Base-by-base conservation (phyloP, 1,140 invertebrate genomes). In the Rhagoletis zephyria region DNA sequence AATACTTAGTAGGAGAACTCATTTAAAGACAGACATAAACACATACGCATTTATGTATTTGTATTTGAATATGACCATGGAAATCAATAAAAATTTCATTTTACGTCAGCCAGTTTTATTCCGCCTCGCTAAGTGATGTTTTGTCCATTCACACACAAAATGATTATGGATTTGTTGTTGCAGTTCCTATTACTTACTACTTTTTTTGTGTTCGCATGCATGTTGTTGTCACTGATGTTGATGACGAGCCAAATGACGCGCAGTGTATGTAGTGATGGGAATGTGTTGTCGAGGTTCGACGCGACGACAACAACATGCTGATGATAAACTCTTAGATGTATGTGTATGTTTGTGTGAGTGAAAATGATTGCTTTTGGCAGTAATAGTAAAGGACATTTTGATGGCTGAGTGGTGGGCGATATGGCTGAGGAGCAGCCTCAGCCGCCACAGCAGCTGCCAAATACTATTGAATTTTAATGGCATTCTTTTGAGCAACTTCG, bases 31-130 rank as follows among this genome's bases (percentile, higher is more conserved):
- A 81, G 6, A 81, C 74, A 81, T 4, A 59, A 4, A 3, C 16
- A 81, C 6, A 63, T 16, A 59, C 48, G 56, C 51, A 10, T n/a
- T 56, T 30, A 77, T 48, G 56, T 9, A 77, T 2, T 45, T 67
- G 30, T 56, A 74, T 59, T 85, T 30, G 30, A 30, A 30, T 30
- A 30, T 30, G 30, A 30, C 30, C 87, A 86, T 88, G 89, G 89
- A 90, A 91, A 91, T 91, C 90, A 91, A 91, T 91, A 91, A 56
- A 89, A 90, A 89, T 89, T 91, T 88, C 61, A 90, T 90, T 91
- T 91, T 91, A 91, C 90, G 90, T 91, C 90, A 91, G 90, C 89
- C 64, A 64, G 74, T 59, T 81, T 81, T 51, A 59, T 56, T 16
- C 16, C 74, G 19, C 48, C 16, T 14, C 70, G 45, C 70, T 74